Conservation (phyloP, 2,888 invertebrate species). For the Dastarcus helophoroides region DNA sequence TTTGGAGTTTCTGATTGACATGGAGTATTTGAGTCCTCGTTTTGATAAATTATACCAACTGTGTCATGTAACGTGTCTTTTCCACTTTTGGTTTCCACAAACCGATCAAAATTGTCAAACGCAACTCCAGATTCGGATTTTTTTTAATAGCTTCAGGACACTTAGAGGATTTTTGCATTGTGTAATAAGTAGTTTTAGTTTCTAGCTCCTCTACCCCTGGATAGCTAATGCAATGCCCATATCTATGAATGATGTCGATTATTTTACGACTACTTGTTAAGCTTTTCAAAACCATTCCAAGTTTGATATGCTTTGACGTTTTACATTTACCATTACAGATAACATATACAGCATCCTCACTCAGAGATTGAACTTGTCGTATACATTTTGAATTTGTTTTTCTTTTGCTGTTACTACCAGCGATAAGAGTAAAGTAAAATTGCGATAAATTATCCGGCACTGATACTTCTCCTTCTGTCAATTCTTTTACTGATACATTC, state of each 20-base stretch:
- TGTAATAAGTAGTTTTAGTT: conserved; percentile 9
- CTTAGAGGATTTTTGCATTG: conserved; percentile 6
- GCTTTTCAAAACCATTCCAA: conserved; percentile 6
- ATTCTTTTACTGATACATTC: conserved; percentile 16
- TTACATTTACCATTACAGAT: conserved; percentile 10
- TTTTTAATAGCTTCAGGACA: conserved; percentile 11
- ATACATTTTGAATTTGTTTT: conserved; percentile 10
- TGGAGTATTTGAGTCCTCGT: conserved; percentile 11
- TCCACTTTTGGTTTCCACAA: conserved; percentile 10
- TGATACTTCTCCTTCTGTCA: conserved; percentile 13
- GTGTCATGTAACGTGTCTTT: conserved; percentile 10
- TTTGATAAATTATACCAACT: conserved; percentile 9
- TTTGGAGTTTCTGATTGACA: conserved; percentile 13
- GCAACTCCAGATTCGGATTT: conserved; percentile 9
- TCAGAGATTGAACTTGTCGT: conserved; percentile 9
- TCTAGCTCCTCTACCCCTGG: conserved; percentile 8
- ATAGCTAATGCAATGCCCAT: conserved; percentile 8
- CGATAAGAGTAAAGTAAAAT: conserved; percentile 15
- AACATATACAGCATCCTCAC: conserved; percentile 9
- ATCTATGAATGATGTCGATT: conserved; percentile 6
- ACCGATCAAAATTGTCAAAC: conserved; percentile 11
- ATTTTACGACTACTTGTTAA: conserved; percentile 6
- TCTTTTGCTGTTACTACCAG: conserved; percentile 14
- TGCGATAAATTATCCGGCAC: conserved; percentile 14
- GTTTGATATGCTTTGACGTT: conserved; percentile 11